Evolutionary conservation across 2,797 vertebrate genomes (phyloP).

Genomic region (Microctenopoma stevenorrisi): DNA sequence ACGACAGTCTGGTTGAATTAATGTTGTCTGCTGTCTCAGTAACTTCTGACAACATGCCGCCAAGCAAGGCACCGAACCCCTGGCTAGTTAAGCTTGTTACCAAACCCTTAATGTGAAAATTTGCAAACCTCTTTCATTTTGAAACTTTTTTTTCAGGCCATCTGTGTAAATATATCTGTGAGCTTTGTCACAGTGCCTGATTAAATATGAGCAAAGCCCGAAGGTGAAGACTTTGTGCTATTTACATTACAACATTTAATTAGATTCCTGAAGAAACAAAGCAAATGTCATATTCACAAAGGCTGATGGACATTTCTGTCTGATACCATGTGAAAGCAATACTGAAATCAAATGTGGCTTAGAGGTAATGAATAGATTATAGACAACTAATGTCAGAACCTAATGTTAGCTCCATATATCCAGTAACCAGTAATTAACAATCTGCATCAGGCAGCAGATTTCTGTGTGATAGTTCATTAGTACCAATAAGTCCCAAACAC

Average conservation of each 20-base stretch:
- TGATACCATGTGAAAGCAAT: constrained; percentile 3
- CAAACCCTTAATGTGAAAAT: constrained; percentile 39
- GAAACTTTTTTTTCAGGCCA: constrained; percentile 31
- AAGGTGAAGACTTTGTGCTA: constrained; percentile 32
- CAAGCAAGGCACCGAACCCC: constrained; percentile 44
- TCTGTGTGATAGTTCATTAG: constrained; percentile 24
- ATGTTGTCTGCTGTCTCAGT: constrained; percentile 3
- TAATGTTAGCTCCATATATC: constrained; percentile 2
- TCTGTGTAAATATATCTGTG: constrained; percentile 58
- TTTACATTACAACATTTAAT: constrained; percentile 46
- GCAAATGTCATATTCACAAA: constrained; percentile 39
- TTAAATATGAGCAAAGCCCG: constrained; percentile 55
- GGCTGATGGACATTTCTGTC: constrained; percentile 33
- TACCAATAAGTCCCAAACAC: constrained; percentile 29
- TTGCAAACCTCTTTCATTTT: constrained; percentile 46
- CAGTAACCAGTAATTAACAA: not conserved
- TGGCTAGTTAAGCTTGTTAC: constrained; percentile 24
- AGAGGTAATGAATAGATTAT: constrained; percentile 12
- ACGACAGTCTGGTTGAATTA: not conserved
- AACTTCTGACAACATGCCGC: constrained; percentile 28
- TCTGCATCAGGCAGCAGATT: constrained; percentile 16
- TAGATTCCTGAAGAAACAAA: constrained; percentile 50
- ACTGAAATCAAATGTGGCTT: constrained; percentile 23
- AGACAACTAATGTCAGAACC: constrained; percentile 15
- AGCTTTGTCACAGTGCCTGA: constrained; percentile 62